phyloP scores from a whole-genome alignment of 2,888 invertebrate genomes.

The Portevinia maculata region DNA sequence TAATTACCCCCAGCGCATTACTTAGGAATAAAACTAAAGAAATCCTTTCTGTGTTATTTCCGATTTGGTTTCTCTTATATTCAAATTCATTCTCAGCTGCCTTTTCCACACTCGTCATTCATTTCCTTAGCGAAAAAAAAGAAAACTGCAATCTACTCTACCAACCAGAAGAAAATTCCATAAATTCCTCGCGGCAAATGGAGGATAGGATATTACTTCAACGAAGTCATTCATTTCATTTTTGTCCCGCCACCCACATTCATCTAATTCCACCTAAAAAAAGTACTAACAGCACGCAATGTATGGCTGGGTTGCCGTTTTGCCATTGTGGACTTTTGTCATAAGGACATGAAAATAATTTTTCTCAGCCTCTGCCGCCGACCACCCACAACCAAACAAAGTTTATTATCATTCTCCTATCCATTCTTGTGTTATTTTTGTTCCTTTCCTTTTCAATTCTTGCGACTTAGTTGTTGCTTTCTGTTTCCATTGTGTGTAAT shows the following conservation, averaged over 20 bases:
- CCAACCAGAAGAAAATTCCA: conserved; percentile 53
- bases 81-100: conserved; percentile 52
- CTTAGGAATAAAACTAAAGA: conserved; percentile 44
- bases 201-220: conserved; percentile 52
- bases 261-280: conserved; percentile 28
- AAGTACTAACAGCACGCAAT: conserved; percentile 20
- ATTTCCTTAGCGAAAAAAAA: conserved; percentile 59
- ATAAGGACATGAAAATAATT: conserved; percentile 72
- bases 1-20: conserved; percentile 64
- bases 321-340: conserved; percentile 65
- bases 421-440: conserved; percentile 43
- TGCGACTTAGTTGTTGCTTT: conserved; percentile 53
- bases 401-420: conserved; percentile 66
- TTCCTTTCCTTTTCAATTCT: conserved; percentile 49
- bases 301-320: conserved; percentile 12
- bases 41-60: conserved; percentile 39
- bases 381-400: conserved; percentile 52
- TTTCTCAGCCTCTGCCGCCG: conserved; percentile 30
- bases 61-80: conserved; percentile 39
- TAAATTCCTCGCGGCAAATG: conserved; percentile 64
- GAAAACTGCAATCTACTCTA: conserved; percentile 19
- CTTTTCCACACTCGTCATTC: conserved; percentile 54
- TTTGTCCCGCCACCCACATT: not conserved
- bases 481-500: conserved; percentile 51
- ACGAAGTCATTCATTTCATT: conserved; percentile 43